Evolutionary conservation across 2,113 vertebrate species (phyloP), one percentile per base, ranked within the genome.

Genomic region (Gila orcuttii): DNA sequence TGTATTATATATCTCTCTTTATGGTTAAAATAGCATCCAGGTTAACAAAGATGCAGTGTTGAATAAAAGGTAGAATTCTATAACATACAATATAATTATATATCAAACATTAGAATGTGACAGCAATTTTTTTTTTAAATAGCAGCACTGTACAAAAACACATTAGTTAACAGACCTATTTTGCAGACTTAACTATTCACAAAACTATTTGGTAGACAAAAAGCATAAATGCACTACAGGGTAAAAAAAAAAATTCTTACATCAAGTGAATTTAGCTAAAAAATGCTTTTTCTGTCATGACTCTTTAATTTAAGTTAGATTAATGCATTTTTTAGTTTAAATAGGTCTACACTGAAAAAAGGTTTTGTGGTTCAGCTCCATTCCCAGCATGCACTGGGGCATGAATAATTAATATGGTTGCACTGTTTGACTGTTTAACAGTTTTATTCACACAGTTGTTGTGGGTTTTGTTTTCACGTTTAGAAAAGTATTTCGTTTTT

Each of bases 391-490:
- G 73, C 42, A 75, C 12, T 6, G 3, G 12, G 36, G n/a, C 42
- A 50, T 75, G 6, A 75, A 75, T 50, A 75, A 75, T 50, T 75
- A 47, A 75, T 47, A 25, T 28, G 12, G 23, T 15, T 50, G 23
- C 71, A 74, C 42, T 73, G 39, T 73, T n/a, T 73, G 69, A 42
- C 73, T 13, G 42, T 75, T 47, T 75, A 50, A n/a, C 42, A 75
- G 42, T 75, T 75, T 75, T 75, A 47, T 75, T 50, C 45, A 75
- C 42, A 28, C n/a, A 50, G 73, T 75, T 15, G n/a, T 75, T 75
- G 11, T 11, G 71, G 73, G 73, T 17, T 75, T 50, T 17, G n/a
- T 17, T 75, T n/a, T 28, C 71, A 75, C 2, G 7, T 17, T 75
- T 50, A 75, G 23, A 75, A 75, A 15, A 1, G 0, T 25, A 74